Conservation (phyloP, 2,113 vertebrate genomes). For the Lamprologus sp. region DNA sequence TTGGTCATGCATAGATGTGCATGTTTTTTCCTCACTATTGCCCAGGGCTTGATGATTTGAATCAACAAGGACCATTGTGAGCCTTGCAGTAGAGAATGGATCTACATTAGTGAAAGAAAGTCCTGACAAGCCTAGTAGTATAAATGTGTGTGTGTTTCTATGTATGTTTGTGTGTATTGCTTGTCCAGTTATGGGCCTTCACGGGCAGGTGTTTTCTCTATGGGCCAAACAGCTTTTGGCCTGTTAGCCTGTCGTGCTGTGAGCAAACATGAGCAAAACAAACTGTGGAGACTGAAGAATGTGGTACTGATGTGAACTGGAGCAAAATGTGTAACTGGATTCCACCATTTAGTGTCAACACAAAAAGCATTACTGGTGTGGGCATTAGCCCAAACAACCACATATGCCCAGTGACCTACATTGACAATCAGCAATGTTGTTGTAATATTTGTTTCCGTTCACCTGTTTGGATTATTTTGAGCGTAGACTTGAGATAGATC, state of each 20-base stretch:
- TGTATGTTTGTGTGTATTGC: background rate
- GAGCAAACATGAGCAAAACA: conserved; percentile 57
- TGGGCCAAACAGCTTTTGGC: conserved; percentile 47
- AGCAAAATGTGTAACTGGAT: conserved; percentile 17
- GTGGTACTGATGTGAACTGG: conserved; percentile 36
- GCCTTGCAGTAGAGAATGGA: background rate
- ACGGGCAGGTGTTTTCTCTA: conserved; percentile 67
- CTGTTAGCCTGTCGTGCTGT: conserved; percentile 8
- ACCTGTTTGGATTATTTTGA: background rate
- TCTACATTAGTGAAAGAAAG: background rate
- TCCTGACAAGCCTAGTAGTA: background rate
- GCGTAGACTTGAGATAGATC: background rate
- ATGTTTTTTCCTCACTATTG: background rate
- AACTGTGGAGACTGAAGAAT: conserved; percentile 50
- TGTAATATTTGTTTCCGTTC: background rate
- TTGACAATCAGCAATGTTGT: background rate
- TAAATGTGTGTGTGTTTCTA: background rate
- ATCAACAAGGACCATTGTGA: background rate
- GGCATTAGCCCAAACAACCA: background rate
- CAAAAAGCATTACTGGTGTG: background rate
- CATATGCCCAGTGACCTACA: conserved; percentile 3
- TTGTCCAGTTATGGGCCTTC: conserved; percentile 5
- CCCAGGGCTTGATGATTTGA: background rate
- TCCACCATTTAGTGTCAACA: background rate
- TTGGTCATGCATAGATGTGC: conserved; percentile 3